Base-by-base conservation (phyloP, 2,113 vertebrate species). In the Tragelaphus imberbis region DNA sequence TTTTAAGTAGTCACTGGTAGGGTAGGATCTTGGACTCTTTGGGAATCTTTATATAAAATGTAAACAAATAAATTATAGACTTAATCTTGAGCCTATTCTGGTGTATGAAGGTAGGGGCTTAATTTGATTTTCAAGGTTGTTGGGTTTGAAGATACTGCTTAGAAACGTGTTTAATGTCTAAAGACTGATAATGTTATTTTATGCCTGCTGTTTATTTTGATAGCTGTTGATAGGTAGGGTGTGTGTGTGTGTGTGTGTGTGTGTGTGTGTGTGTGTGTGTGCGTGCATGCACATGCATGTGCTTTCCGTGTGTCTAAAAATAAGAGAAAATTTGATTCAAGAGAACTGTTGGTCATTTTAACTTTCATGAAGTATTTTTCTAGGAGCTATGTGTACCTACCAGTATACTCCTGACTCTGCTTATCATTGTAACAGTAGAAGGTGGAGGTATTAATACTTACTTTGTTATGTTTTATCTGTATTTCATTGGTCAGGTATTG, bases 121-220 rank as follows among this genome's bases (percentile, higher is more conserved):
- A 84, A 21, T 96, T 94, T 96, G 23, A 93, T 89, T 93, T 94
- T 89, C 44, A 88, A 84, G 61, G 7, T 92, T 71, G 51, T 91
- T 61, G 44, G n/a, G 44, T 96, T 95, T 89, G 27, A 86, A 93
- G 93, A 80, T 95, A 84, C 0, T 94, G 21, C 49, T 59, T 88
- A 81, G 40, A 92, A 55, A 75, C 85, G 25, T 88, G 40, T 92
- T 90, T 71, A 90, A 19, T 44, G n/a, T 93, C 10, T 79, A 59
- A 84, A 71, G 47, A 96, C 58, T 19, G 93, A 5, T 63, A 68
- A 49, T 84, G 27, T 65, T 81, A 44, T 87, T 97, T 98, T 86
- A 82, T 2, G 86, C 5, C 6, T 58, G 0, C 63, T 79, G 25
- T 75, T 93, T 89, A 36, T 96, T 85, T 90, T 96, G 47, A 79